Percentiles rank a stretch among this genome's conserved stretches.
phyloP scores from a whole-genome alignment of 2,113 vertebrate genomes.

The Pica pica region DNA sequence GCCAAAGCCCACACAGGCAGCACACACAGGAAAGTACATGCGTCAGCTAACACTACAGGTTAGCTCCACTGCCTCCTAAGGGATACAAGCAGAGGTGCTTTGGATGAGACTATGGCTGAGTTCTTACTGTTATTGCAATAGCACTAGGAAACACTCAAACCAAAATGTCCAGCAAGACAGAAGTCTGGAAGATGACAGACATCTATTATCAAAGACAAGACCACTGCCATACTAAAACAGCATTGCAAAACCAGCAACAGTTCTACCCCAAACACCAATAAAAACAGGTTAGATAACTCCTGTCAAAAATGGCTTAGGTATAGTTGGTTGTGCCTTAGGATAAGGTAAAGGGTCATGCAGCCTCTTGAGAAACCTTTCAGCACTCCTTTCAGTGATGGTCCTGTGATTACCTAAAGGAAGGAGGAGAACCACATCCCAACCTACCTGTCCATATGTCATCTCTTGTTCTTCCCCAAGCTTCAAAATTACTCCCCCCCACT shows the following conservation, averaged over 20 bases:
- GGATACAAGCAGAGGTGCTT: neutral
- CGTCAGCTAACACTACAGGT: neutral
- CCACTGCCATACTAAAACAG: neutral
- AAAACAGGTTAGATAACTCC: neutral
- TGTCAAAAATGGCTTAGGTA: neutral
- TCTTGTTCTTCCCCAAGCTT: neutral
- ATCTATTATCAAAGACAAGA: neutral
- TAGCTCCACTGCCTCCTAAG: neutral
- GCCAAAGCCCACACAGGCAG: constrained; percentile 40
- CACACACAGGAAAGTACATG: neutral
- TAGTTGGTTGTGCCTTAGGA: neutral
- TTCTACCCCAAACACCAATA: neutral
- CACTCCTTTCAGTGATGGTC: neutral
- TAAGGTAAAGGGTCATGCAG: neutral
- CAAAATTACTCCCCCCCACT: neutral
- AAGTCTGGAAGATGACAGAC: neutral
- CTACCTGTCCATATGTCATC: neutral
- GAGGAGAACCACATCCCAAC: neutral
- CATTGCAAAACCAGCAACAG: neutral
- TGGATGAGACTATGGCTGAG: neutral
- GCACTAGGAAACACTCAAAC: neutral
- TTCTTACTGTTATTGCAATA: neutral
- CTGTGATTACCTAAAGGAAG: neutral
- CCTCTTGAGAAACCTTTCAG: neutral
- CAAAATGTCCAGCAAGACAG: neutral